Evolutionary conservation across 2,113 vertebrate species (phyloP), one percentile per base, ranked within the genome.

Genomic region (Brevimyrus niger): DNA sequence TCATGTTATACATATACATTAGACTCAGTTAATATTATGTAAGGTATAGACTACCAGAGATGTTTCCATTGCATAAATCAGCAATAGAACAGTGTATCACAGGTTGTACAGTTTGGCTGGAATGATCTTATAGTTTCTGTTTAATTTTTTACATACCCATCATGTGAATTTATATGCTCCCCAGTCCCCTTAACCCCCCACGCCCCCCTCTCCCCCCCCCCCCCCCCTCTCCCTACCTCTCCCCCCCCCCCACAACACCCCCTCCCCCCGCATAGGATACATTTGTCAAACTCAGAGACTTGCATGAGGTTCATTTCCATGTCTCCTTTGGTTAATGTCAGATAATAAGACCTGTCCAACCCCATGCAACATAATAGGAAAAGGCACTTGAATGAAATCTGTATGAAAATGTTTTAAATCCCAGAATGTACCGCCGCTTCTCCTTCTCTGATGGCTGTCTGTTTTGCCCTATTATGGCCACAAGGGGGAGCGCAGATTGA

Each of bases 1-100:
- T 85, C 19, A 85, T 46, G 46, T 48, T n/a, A 85, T 85, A 85
- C 19, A 46, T 85, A 85, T 85, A 85, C 42, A n/a, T 85, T 85
- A 85, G 82, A 85, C n/a, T n/a, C 46, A 0, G 8, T 85, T 85
- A 46, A 85, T 17, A 8, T 80, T 80, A 80, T 38, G 35, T 42
- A 80, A 80, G 73, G 73, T 42, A 35, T 80, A 42, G 73, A 80
- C 35, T 80, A 19, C 31, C 35, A 42, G 42, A 80, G 73, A 80
- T 19, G 0, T 35, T 76, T 19, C 73, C 13, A 19, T 80, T 80
- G 73, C 42, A 46, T 84, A n/a, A 84, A 47, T 44, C 76, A 44
- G 38, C 76, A 42, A 38, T 42, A 19, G 80, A 19, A 84, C 38
- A 84, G 82, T 46, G 19, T 84, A 23, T 47, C 21, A 84, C 82